phyloP scores from a whole-genome alignment of 2,888 invertebrate species.

The Biston betularia region DNA sequence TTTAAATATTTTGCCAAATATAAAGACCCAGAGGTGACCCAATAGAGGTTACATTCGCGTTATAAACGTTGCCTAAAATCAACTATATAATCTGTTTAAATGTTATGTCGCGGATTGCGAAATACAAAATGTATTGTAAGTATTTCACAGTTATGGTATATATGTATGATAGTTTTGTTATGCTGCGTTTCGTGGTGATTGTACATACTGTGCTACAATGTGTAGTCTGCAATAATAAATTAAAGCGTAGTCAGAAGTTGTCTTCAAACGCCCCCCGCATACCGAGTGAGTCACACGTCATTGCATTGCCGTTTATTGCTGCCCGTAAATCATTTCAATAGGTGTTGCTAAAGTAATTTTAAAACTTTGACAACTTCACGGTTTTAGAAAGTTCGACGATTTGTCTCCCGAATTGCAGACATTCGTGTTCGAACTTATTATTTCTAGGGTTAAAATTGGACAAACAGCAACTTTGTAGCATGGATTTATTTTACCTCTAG shows the following conservation, averaged over 20 bases:
- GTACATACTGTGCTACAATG: too few species aligned
- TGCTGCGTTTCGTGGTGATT: too few species aligned
- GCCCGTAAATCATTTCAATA: constrained; percentile 67
- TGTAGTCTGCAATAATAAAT: background rate
- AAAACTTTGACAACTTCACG: constrained; percentile 68
- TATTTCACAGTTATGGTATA: too few species aligned
- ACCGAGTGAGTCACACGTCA: constrained; percentile 54
- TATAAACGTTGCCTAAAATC: too few species aligned
- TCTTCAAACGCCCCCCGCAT: constrained; percentile 42
- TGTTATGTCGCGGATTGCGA: too few species aligned
- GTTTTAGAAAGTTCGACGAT: constrained; percentile 63
- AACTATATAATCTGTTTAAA: too few species aligned
- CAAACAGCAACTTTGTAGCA: constrained; percentile 17
- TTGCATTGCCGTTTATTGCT: constrained; percentile 58
- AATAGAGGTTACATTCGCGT: too few species aligned
- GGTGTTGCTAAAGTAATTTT: constrained; percentile 65
- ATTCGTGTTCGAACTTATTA: constrained; percentile 37
- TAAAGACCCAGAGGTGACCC: too few species aligned
- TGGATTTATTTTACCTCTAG: constrained; percentile 2
- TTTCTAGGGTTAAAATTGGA: constrained; percentile 16
- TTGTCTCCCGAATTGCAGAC: constrained; percentile 55
- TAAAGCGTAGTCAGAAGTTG: background rate
- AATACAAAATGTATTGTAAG: too few species aligned
- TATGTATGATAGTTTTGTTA: too few species aligned
- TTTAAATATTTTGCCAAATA: too few species aligned